These are phyloP conservation scores for Drosophila baimaii DNA, from an alignment of 1,140 invertebrate genomes.

Conservation along the genomic window DNA sequence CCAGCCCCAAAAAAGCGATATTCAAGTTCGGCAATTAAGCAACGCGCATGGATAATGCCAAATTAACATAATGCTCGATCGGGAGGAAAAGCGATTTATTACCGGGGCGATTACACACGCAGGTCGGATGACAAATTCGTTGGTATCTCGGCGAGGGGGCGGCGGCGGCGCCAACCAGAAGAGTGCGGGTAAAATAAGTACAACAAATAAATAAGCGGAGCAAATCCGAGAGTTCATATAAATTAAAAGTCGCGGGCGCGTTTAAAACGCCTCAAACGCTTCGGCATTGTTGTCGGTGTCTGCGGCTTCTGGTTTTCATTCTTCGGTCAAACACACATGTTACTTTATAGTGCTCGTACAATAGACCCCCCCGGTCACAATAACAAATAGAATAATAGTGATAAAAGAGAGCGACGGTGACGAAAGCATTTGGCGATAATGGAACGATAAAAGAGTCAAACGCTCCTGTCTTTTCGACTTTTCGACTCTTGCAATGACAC, in stretches of 20 bases:
- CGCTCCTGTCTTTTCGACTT: slow-evolving; percentile 30
- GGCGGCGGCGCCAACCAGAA: slow-evolving; percentile 11
- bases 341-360: slow-evolving; percentile 20
- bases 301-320: slow-evolving; percentile 25
- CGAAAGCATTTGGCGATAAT: slow-evolving; percentile 79
- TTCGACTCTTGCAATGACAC: slow-evolving; percentile 40
- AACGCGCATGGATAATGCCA: slow-evolving; percentile 20
- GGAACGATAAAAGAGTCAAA: slow-evolving; percentile 75
- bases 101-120: slow-evolving; percentile 8
- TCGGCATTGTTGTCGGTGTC: slow-evolving; percentile 55
- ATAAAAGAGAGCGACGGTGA: slow-evolving; percentile 60
- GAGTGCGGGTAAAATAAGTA: slow-evolving; percentile 7
- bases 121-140: slow-evolving; percentile 46
- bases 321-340: slow-evolving; percentile 57
- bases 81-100: slow-evolving; percentile 35
- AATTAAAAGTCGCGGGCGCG: slow-evolving; percentile 54
- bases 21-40: slow-evolving; percentile 47
- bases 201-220: slow-evolving; percentile 29
- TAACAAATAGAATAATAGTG: slow-evolving; percentile 45
- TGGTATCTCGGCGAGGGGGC: slow-evolving; percentile 13
- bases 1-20: slow-evolving; percentile 25
- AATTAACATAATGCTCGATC: slow-evolving; percentile 42
- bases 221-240: slow-evolving; percentile 43
- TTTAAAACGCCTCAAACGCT: slow-evolving; percentile 64
- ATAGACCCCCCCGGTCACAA: slow-evolving; percentile 29